Conservation (phyloP, 2,888 invertebrate species). For the Falcaria lacertinaria region DNA sequence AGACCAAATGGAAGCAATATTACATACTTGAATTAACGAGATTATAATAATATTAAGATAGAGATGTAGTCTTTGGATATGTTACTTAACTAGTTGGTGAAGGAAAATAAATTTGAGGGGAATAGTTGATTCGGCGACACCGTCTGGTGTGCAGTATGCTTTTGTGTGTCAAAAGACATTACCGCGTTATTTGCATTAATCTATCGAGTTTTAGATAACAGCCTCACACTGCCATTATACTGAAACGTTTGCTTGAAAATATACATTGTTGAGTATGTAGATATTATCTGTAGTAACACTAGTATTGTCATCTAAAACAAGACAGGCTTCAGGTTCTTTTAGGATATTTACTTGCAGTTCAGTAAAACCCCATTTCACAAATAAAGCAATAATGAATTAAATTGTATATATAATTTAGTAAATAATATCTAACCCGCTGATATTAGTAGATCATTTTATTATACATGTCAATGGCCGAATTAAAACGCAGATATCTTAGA, state of each 20-base stretch:
- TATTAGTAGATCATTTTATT: too few relatives aligned
- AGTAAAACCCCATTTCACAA: too few relatives aligned
- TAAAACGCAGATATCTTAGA: too few relatives aligned
- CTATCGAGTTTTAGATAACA: slow-evolving; percentile 5
- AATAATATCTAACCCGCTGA: too few relatives aligned
- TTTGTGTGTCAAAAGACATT: slow-evolving; percentile 70
- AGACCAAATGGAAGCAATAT: slow-evolving; percentile 53
- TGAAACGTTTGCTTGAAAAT: neutral
- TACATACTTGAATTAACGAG: slow-evolving; percentile 24
- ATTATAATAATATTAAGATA: slow-evolving; percentile 51
- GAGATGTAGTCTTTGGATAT: slow-evolving; percentile 41
- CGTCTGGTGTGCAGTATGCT: slow-evolving; percentile 33
- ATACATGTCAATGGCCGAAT: too few relatives aligned
- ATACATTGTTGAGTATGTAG: too few relatives aligned
- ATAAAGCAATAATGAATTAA: too few relatives aligned
- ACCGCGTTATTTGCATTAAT: slow-evolving; percentile 26
- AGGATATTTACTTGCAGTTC: too few relatives aligned
- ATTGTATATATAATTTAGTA: too few relatives aligned
- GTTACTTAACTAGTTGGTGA: slow-evolving; percentile 31
- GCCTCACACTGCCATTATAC: neutral
- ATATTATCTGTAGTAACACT: too few relatives aligned
- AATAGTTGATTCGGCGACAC: slow-evolving; percentile 6
- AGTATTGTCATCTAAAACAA: too few relatives aligned
- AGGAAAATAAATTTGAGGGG: slow-evolving; percentile 29
- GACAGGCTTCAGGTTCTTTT: too few relatives aligned